Base-by-base conservation (phyloP, 2,113 vertebrate species). In the Ptilonorhynchus violaceus region DNA sequence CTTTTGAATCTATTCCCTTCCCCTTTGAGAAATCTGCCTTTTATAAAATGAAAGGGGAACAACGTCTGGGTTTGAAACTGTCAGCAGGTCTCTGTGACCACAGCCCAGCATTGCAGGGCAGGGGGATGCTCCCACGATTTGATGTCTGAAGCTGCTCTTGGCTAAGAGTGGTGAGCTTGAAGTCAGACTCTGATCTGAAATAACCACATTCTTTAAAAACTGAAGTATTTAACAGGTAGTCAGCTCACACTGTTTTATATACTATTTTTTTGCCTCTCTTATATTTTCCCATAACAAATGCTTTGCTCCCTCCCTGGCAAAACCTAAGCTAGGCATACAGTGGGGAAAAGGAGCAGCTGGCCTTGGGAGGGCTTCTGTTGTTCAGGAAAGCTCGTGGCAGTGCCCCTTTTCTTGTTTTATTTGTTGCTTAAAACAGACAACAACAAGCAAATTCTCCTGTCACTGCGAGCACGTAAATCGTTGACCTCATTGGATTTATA, bases 1-100 rank as follows among this genome's bases (percentile, higher is more conserved):
- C 13, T 91, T 86, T 84, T 27, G 49, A 81, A 68, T 8, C 6
- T 62, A 7, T 64, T 78, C 24, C 19, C 10, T 1, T 28, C 41
- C 4, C 21, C 53, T 24, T 25, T 60, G 73, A 93, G 60, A 92
- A 92, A 87, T n/a, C 21, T 66, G 28, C 9, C 28, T 39, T 88
- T 49, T 78, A 27, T 64, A 92, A 91, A 96, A 41, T 22, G 76
- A 96, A 97, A 94, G 68, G 14, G 75, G 91, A 93, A 91, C 69
- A 63, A 42, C 19, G 25, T 30, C 53, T 75, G 33, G 14, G 20
- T 82, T 73, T 72, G 58, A 81, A 94, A 41, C 53, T 77, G 35
- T 50, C 47, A 78, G 55, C 44, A 50, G 25, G n/a, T 81, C 44
- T 77, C 50, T 78, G 20, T 69, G 70, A 81, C 41, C 64, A 42